Conservation (phyloP, 2,113 vertebrate species). For the Ptilonorhynchus violaceus region DNA sequence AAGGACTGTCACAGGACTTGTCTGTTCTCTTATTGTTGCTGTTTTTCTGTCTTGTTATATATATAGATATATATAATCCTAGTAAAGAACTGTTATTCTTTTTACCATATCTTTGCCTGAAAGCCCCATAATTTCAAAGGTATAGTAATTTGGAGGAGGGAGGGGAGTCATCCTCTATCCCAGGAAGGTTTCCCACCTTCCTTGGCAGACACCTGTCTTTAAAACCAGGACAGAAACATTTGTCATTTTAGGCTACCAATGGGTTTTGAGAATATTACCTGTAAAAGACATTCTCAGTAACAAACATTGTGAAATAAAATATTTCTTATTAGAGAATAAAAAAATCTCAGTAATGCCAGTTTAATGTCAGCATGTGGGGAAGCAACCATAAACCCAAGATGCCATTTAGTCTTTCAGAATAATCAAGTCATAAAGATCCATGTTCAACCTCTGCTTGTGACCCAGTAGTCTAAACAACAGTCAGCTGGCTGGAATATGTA, state of each 20-base stretch:
- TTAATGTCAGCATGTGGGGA: neutral
- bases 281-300: neutral
- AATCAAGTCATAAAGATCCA: neutral
- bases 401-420: neutral
- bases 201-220: too few relatives aligned
- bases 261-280: neutral
- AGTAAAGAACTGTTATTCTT: too few relatives aligned
- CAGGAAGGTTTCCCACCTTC: too few relatives aligned
- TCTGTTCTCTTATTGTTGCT: too few relatives aligned
- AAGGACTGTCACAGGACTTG: too few relatives aligned
- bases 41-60: too few relatives aligned
- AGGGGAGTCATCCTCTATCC: too few relatives aligned
- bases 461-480: neutral
- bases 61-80: too few relatives aligned
- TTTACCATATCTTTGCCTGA: too few relatives aligned
- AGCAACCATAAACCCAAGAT: neutral
- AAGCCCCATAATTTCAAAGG: too few relatives aligned
- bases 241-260: neutral
- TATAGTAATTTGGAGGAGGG: too few relatives aligned
- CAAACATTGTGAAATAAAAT: neutral
- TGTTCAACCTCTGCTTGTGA: neutral
- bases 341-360: neutral
- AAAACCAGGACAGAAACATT: neutral
- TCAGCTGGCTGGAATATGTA: neutral
- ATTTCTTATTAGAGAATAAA: neutral